Evolutionary conservation across 1,140 invertebrate genomes (phyloP).

Genomic region (Sogatella furcifera): DNA sequence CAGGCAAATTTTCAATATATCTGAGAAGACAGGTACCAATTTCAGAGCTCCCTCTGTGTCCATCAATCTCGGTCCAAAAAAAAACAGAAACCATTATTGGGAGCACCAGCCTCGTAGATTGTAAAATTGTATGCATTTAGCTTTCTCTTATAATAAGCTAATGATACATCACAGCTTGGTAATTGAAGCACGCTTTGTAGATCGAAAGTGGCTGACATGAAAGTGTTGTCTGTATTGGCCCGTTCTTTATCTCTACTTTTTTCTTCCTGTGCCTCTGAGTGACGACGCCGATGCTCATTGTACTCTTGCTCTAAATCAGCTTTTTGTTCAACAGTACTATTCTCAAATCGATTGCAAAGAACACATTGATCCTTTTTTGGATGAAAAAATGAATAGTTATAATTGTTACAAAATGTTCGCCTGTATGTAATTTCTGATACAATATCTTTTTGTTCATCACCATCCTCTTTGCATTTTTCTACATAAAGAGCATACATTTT

Average conservation of each 20-base stretch:
- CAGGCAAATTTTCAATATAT: conserved; percentile 14
- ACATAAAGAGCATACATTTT: background rate
- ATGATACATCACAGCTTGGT: conserved; percentile 16
- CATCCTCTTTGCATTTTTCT: too few species aligned
- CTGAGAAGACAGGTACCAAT: conserved; percentile 14
- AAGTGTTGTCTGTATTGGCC: too few species aligned
- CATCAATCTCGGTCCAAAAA: conserved; percentile 22
- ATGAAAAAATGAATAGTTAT: background rate
- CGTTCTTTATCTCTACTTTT: background rate
- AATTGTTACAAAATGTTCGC: background rate
- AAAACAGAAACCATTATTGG: conserved; percentile 17
- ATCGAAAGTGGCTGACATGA: conserved; percentile 17
- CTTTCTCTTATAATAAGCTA: conserved; percentile 23
- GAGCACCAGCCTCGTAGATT: conserved; percentile 16
- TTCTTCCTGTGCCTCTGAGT: too few species aligned
- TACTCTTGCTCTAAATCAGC: background rate
- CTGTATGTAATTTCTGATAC: too few species aligned
- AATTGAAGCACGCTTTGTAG: conserved; percentile 23
- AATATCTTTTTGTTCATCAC: too few species aligned
- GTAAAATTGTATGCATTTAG: conserved; percentile 23
- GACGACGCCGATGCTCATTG: background rate
- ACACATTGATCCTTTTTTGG: background rate
- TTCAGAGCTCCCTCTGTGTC: conserved; percentile 14
- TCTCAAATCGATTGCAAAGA: too few species aligned
- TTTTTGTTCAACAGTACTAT: background rate